These are phyloP conservation scores for Ecliptopera silaceata DNA, from an alignment of 2,888 invertebrate species.

Conservation along the genomic window DNA sequence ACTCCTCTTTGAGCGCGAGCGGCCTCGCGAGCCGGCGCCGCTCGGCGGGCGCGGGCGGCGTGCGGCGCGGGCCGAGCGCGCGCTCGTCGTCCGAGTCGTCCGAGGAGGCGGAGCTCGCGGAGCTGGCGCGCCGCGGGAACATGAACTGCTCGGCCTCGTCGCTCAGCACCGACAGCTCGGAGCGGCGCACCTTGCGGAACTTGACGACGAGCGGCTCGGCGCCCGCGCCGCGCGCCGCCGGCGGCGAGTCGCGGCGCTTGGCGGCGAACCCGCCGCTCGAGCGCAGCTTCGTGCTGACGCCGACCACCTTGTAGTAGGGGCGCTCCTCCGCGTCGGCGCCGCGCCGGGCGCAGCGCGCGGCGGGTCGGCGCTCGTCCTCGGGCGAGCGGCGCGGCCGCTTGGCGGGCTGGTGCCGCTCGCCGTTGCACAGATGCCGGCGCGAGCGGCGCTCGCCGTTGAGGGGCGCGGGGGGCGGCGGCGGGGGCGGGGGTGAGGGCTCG, in stretches of 20 bases:
- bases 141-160: conserved; percentile 95
- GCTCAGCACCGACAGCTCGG: conserved; percentile 89
- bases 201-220: conserved; percentile 86
- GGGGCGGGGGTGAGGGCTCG: conserved; percentile 70
- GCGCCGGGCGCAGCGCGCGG: conserved; percentile 64
- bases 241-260: conserved; percentile 61
- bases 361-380: conserved; percentile 63
- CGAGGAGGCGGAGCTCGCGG: conserved; percentile 77
- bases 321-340: conserved; percentile 55
- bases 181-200: conserved; percentile 88
- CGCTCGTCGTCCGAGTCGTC: conserved; percentile 81
- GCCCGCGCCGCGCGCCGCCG: conserved; percentile 81
- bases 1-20: conserved; percentile 72
- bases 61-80: conserved; percentile 63
- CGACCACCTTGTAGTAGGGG: conserved; percentile 89
- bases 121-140: conserved; percentile 88
- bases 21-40: conserved; percentile 67
- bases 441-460: conserved; percentile 68
- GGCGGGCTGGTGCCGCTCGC: conserved; percentile 54
- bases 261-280: conserved; percentile 80
- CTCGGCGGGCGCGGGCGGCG: conserved; percentile 58
- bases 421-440: conserved; percentile 69
- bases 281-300: conserved; percentile 86
- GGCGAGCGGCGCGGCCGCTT: conserved; percentile 61
- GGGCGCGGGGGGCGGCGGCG: conserved; percentile 61